Conservation (phyloP, 2,113 vertebrate species). For the Sinocyclocheilus maitianheensis region DNA sequence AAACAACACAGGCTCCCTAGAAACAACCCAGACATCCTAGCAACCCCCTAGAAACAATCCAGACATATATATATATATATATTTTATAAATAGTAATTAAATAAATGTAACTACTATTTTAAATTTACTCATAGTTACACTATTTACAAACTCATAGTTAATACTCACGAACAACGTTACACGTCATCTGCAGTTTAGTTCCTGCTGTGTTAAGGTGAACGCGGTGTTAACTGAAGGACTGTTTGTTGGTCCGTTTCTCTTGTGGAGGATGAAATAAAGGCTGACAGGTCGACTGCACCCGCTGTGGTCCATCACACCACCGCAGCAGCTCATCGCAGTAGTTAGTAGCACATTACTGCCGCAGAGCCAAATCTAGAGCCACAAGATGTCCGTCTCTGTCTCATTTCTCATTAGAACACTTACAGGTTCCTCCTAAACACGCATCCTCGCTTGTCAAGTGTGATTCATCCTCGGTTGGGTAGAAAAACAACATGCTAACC, state of each 20-base stretch:
- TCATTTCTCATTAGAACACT: slow-evolving; percentile 45
- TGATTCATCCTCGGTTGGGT: not conserved
- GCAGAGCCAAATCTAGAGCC: slow-evolving; percentile 38
- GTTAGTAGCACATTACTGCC: slow-evolving; percentile 40
- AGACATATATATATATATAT: too few relatives aligned
- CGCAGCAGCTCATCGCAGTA: slow-evolving; percentile 36
- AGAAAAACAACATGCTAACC: slow-evolving; percentile 43
- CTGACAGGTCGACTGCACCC: slow-evolving; percentile 39
- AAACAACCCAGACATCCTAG: not conserved
- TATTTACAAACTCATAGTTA: not conserved
- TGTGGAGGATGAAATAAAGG: slow-evolving; percentile 48
- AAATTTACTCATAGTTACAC: too few relatives aligned
- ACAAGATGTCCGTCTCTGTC: slow-evolving; percentile 44
- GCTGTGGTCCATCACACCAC: slow-evolving; percentile 9
- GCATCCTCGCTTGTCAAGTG: not conserved
- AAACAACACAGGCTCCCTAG: too few relatives aligned
- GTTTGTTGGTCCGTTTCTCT: slow-evolving; percentile 39
- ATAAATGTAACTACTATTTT: too few relatives aligned
- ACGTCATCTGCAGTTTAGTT: not conserved
- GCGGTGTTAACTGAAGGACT: slow-evolving; percentile 39
- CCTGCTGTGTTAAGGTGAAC: not conserved
- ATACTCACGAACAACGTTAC: not conserved
- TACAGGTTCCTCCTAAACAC: slow-evolving; percentile 18
- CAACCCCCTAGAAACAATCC: not conserved
- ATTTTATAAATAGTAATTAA: too few relatives aligned